These are phyloP conservation scores for Sarcophaga variegata DNA, from an alignment of 2,888 invertebrate species.

Conservation along the genomic window DNA sequence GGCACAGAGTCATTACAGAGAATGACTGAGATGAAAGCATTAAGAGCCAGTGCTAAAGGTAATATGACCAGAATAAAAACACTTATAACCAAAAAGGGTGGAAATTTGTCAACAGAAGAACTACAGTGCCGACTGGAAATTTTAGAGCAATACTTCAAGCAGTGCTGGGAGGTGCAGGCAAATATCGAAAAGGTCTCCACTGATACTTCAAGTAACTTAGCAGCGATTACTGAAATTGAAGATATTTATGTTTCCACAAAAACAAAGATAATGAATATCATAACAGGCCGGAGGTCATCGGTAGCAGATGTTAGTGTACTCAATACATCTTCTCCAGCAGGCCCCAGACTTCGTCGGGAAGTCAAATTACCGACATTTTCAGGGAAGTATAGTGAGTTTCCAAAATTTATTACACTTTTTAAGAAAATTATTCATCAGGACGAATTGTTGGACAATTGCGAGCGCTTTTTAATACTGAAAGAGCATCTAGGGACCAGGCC, in stretches of 20 bases:
- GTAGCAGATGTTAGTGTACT: constrained; percentile 40
- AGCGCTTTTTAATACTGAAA: constrained; percentile 48
- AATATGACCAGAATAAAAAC: constrained; percentile 62
- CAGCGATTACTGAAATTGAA: constrained; percentile 18
- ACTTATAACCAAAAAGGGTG: constrained; percentile 48
- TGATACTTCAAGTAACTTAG: not conserved
- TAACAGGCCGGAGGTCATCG: constrained; percentile 3
- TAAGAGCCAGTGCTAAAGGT: constrained; percentile 45
- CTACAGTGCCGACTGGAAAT: constrained; percentile 66
- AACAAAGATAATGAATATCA: constrained; percentile 49
- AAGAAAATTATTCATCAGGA: constrained; percentile 59
- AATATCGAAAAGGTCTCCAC: constrained; percentile 49
- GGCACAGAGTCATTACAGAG: not conserved
- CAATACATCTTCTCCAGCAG: constrained; percentile 25
- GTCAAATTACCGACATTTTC: constrained; percentile 62
- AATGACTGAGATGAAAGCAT: constrained; percentile 11
- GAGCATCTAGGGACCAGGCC: constrained; percentile 49
- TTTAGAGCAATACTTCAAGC: constrained; percentile 67
- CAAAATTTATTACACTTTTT: constrained; percentile 36
- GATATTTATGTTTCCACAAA: constrained; percentile 49
- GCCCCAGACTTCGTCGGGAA: constrained; percentile 54
- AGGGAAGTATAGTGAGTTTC: constrained; percentile 60
- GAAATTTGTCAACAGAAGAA: constrained; percentile 42
- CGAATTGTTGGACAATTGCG: constrained; percentile 54
- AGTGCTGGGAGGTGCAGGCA: constrained; percentile 56